These are phyloP conservation scores for Drosophila kurseongensis DNA, from an alignment of 1,140 invertebrate species.

Conservation along the genomic window DNA sequence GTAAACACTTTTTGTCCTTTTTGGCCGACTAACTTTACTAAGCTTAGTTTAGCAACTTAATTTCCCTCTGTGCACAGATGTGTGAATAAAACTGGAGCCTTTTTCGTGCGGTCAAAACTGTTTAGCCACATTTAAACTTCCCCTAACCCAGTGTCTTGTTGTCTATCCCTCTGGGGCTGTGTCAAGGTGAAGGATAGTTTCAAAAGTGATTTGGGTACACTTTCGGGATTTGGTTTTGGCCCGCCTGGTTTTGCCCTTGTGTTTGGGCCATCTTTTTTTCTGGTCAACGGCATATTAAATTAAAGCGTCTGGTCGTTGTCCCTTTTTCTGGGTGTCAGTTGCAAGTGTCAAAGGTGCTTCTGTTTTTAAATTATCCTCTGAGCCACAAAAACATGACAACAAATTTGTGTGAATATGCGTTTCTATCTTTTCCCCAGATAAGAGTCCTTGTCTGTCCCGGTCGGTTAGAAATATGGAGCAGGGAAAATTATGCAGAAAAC, in stretches of 20 bases:
- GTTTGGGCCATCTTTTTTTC: slow-evolving; percentile 12
- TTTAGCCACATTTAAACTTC: slow-evolving; percentile 41
- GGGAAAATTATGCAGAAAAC: slow-evolving; percentile 76
- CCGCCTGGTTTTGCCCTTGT: neutral
- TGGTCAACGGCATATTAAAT: slow-evolving; percentile 82
- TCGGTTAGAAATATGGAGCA: slow-evolving; percentile 36
- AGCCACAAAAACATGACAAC: slow-evolving; percentile 72
- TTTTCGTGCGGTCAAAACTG: slow-evolving; percentile 70
- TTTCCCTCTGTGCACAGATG: slow-evolving; percentile 29
- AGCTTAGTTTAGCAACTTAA: neutral
- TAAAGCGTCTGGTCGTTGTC: slow-evolving; percentile 65
- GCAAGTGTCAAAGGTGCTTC: slow-evolving; percentile 80
- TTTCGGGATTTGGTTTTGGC: slow-evolving; percentile 70
- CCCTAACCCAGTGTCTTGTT: slow-evolving; percentile 10
- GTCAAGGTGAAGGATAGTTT: slow-evolving; percentile 82
- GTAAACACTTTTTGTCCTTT: too few species aligned
- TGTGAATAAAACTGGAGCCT: slow-evolving; percentile 48
- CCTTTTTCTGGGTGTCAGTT: slow-evolving; percentile 57
- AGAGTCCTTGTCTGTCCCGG: slow-evolving; percentile 38
- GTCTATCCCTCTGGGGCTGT: slow-evolving; percentile 48
- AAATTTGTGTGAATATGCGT: slow-evolving; percentile 80
- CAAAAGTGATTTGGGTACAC: slow-evolving; percentile 82
- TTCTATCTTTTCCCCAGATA: slow-evolving; percentile 61
- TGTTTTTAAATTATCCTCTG: slow-evolving; percentile 78
- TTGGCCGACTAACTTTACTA: too few species aligned